Conservation (phyloP, 2,888 invertebrate species). For the Agonum fuliginosum region DNA sequence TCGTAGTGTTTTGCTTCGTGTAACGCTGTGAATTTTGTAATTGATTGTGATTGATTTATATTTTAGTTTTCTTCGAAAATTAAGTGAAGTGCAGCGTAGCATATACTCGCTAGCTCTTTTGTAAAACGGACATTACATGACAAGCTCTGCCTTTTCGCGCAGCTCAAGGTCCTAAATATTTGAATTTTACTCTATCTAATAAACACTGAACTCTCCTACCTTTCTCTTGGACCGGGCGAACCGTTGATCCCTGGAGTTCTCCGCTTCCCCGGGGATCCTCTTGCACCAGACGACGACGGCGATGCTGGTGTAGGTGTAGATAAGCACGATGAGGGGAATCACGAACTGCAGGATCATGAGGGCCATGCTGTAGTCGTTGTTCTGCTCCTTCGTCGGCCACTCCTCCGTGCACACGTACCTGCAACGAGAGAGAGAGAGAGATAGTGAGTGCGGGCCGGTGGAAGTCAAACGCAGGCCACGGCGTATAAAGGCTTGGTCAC, state of each 20-base stretch:
- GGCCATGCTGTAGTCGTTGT: slow-evolving; percentile 85
- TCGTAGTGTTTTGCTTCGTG: too few species aligned
- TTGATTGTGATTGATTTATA: too few species aligned
- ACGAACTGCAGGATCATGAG: slow-evolving; percentile 89
- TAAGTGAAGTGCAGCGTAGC: too few species aligned
- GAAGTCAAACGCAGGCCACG: too few species aligned
- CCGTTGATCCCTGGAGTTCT: slow-evolving; percentile 86
- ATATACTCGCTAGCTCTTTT: too few species aligned
- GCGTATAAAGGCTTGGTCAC: too few species aligned
- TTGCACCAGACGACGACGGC: slow-evolving; percentile 92
- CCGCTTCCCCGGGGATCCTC: slow-evolving; percentile 90
- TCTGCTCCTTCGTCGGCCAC: slow-evolving; percentile 78
- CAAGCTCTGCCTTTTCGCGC: neutral
- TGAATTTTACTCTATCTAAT: too few species aligned
- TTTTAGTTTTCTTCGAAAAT: too few species aligned
- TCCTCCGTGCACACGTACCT: slow-evolving; percentile 84
- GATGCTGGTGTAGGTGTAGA: slow-evolving; percentile 91
- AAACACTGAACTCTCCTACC: slow-evolving; percentile 74
- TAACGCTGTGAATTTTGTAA: too few species aligned
- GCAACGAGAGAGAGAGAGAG: slow-evolving; percentile 65
- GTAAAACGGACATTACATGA: too few species aligned
- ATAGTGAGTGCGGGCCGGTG: too few species aligned
- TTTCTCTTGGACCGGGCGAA: slow-evolving; percentile 91
- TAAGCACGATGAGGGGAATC: slow-evolving; percentile 85
- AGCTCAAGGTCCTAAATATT: too few species aligned